These are phyloP conservation scores for Catharus bicknelli DNA, from an alignment of 2,113 vertebrate species.

Conservation along the genomic window DNA sequence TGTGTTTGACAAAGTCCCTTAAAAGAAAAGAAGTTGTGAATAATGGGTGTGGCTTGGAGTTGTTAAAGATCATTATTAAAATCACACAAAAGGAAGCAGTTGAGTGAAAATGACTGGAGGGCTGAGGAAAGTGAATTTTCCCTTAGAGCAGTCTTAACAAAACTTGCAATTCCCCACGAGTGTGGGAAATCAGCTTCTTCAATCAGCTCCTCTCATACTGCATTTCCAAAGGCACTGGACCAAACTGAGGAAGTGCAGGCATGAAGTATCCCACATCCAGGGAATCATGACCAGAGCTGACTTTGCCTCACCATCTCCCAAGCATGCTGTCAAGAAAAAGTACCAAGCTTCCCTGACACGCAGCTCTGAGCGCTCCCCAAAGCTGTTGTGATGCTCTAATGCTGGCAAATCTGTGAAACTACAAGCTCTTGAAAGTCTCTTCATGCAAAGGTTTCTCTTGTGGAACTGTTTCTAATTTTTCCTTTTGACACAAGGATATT, in stretches of 20 bases:
- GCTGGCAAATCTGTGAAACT: background rate
- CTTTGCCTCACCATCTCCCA: background rate
- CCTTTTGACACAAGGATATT: background rate
- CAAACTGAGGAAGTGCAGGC: background rate
- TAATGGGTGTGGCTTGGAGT: background rate
- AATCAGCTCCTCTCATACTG: background rate
- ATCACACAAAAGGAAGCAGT: background rate
- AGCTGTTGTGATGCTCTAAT: background rate
- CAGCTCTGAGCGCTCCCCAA: background rate
- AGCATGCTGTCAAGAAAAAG: background rate
- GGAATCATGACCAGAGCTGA: background rate
- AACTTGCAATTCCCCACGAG: background rate
- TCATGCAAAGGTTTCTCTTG: background rate
- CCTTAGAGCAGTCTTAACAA: background rate
- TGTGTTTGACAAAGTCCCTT: background rate
- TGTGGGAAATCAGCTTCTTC: background rate
- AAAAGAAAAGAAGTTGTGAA: background rate
- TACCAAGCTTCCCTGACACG: fast-evolving
- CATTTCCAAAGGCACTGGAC: background rate
- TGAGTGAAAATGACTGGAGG: background rate
- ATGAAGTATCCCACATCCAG: background rate
- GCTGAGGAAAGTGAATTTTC: background rate
- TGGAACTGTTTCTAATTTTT: background rate
- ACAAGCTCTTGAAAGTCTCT: background rate
- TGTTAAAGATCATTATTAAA: slow-evolving; percentile 4